Evolutionary conservation across 37 sponge, comb jelly and placozoan species (phyloP).

Genomic region (Eunapius fragilis): DNA sequence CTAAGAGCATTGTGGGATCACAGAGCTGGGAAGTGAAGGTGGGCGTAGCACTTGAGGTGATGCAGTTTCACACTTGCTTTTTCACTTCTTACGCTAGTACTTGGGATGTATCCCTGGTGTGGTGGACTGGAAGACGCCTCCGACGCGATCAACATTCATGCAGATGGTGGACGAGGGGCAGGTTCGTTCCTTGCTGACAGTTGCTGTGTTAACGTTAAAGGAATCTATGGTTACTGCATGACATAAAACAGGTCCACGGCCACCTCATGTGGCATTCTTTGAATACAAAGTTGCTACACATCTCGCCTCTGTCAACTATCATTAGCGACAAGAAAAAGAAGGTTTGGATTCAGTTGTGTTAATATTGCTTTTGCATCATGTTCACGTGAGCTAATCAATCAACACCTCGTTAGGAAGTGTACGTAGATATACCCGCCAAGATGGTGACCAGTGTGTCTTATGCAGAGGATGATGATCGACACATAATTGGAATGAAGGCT

Average conservation of each 20-base stretch:
- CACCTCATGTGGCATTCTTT: constrained; percentile 66
- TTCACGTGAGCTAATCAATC: too few species aligned
- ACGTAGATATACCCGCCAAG: constrained; percentile 49
- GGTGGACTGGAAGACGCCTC: constrained; percentile 71
- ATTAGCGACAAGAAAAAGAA: constrained; percentile 75
- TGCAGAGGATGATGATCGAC: constrained; percentile 85
- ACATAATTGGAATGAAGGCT: constrained; percentile 79
- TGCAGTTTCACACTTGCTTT: not conserved
- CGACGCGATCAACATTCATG: constrained; percentile 71
- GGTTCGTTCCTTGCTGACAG: constrained; percentile 55
- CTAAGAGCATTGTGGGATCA: not conserved
- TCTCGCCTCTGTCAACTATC: constrained; percentile 78
- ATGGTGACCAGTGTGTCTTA: constrained; percentile 78
- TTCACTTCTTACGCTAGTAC: constrained; percentile 39
- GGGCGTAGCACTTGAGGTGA: not conserved
- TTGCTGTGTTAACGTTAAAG: not conserved
- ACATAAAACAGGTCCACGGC: constrained; percentile 49
- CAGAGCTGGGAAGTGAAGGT: not conserved
- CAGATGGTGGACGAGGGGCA: constrained; percentile 71
- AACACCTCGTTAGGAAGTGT: constrained; percentile 50
- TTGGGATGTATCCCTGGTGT: constrained; percentile 70
- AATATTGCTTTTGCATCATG: too few species aligned
- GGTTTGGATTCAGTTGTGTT: constrained; percentile 52
- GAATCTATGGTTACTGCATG: too few species aligned
- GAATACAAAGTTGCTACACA: constrained; percentile 55